Conservation (phyloP, 53 echinoderm and acorn worm species). For the Astropecten irregularis region DNA sequence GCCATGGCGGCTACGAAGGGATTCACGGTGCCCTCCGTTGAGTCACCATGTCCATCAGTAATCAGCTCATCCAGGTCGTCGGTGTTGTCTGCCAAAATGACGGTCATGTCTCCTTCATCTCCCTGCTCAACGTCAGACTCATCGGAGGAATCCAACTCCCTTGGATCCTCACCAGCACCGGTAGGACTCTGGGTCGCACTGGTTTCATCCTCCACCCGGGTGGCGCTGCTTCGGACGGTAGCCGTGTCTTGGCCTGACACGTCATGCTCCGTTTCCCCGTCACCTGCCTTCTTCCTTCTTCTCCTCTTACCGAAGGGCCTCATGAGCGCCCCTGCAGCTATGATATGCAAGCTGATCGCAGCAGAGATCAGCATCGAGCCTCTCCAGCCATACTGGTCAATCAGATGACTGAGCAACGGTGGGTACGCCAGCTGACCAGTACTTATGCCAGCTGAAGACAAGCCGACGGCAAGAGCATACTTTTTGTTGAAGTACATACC, state of each 20-base stretch:
- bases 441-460: slow-evolving; percentile 16
- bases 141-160: neutral
- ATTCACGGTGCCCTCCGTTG: neutral
- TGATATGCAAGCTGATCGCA: neutral
- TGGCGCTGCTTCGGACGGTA: neutral
- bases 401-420: slow-evolving; percentile 14
- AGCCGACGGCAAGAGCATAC: slow-evolving; percentile 2
- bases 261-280: neutral
- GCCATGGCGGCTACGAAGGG: neutral
- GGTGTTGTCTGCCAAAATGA: neutral
- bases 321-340: slow-evolving; percentile 48
- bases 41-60: neutral
- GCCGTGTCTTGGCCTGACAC: neutral
- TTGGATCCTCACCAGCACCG: too few relatives aligned
- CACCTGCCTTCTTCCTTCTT: neutral
- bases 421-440: slow-evolving; percentile 33
- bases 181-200: too few relatives aligned
- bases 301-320: neutral
- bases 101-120: neutral
- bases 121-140: neutral
- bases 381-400: slow-evolving; percentile 20
- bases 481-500: slow-evolving; percentile 31
- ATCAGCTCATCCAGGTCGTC: neutral
- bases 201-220: neutral
- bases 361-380: slow-evolving; percentile 24